Evolutionary conservation across 2,888 invertebrate species (phyloP), one percentile per base, ranked within the genome.

Genomic region (Vanessa cardui): DNA sequence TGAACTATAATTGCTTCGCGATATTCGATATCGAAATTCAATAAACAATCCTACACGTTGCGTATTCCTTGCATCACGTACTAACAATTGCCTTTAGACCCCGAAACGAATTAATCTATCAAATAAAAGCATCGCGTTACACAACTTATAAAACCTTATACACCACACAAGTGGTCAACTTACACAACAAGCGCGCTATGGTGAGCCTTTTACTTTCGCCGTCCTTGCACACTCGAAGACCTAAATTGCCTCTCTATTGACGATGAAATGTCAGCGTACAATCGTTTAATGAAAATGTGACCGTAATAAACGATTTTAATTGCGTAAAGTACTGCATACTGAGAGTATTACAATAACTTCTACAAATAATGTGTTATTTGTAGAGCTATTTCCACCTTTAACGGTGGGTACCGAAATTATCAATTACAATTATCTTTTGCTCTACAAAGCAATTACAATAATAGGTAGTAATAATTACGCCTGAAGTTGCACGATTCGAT

Each of bases 191-290:
- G 16, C n/a, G 39, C 33, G n/a, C 39, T 56, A 56, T 56, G 56
- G 56, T 39, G 18, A 56, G n/a, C 56, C 33, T 56, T 56, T 56
- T 56, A 56, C 56, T 56, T 56, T 56, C 56, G 56, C 54, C 39
- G 39, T 56, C 56, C 56, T 56, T 39, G 39, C 16, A 18, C 39
- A 39, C 26, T 20, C 5, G 26, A 31, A 39, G 39, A 56, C 56
- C 56, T 56, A n/a, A 56, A 56, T 39, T 39, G 31, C 56, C 56
- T 56, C 33, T 33, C 56, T 18, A 56, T 56, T 18, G 8, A 33
- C 33, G 39, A 56, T 56, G 2, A 56, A 56, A 56, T 56, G 39
- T 39, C 56, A 56, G 8, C 18, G n/a, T 9, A 33, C 9, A 39
- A 18, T 56, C 18, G 9, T 9, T 56, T 4, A 21, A 21, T 52